Conservation (phyloP, 2,113 vertebrate genomes). For the Triplophysa siluroides region DNA sequence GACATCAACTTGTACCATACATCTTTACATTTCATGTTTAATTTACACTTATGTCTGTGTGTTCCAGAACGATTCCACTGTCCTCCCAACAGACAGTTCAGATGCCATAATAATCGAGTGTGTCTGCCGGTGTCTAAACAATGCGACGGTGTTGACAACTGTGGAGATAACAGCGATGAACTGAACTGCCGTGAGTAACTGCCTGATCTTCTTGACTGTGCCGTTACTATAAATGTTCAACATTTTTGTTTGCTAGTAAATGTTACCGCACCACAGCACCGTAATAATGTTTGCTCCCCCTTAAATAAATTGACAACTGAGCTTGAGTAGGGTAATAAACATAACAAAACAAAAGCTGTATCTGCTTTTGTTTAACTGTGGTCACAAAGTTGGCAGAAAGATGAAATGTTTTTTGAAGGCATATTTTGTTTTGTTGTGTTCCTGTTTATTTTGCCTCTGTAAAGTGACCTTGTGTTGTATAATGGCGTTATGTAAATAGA, state of each 20-base stretch:
- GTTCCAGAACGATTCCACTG: constrained; percentile 85
- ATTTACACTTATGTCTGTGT: not conserved
- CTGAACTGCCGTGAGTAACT: constrained; percentile 85
- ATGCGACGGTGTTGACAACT: constrained; percentile 91
- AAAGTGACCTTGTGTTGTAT: too few relatives aligned
- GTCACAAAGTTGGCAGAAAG: too few relatives aligned
- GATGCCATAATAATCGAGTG: constrained; percentile 90
- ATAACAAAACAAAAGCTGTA: too few relatives aligned
- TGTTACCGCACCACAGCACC: too few relatives aligned
- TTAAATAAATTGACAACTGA: too few relatives aligned
- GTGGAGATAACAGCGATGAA: constrained; percentile 92
- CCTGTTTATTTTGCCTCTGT: too few relatives aligned
- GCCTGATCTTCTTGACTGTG: not conserved
- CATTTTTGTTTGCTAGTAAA: not conserved
- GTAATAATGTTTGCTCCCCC: too few relatives aligned
- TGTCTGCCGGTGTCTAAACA: constrained; percentile 87
- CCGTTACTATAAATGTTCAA: not conserved
- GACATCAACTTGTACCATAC: not conserved
- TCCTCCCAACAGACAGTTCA: constrained; percentile 90
- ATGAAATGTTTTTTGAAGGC: too few relatives aligned
- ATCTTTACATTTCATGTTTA: not conserved
- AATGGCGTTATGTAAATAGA: too few relatives aligned
- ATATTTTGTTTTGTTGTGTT: too few relatives aligned
- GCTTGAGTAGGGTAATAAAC: too few relatives aligned
- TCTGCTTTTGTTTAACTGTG: too few relatives aligned